Evolutionary conservation across 2,797 vertebrate genomes (phyloP).

Genomic region (Sebastes baramenuke): DNA sequence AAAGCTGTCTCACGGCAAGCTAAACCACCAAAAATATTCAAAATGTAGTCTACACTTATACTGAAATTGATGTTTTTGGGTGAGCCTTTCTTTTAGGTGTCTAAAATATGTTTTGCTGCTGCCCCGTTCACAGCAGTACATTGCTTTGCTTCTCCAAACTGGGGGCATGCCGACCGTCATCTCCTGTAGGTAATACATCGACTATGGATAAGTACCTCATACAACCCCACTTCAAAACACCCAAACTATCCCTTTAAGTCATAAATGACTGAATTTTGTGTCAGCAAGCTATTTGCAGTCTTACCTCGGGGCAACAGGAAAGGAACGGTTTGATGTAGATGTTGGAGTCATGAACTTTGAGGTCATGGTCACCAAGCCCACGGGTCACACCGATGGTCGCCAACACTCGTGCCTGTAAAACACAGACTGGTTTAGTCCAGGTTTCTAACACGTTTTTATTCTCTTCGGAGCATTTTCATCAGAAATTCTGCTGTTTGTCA

Average conservation of each 20-base stretch:
- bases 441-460: background rate
- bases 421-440: background rate
- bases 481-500: background rate
- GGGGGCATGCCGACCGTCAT: background rate
- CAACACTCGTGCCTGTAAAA: slow-evolving; percentile 92
- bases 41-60: no score
- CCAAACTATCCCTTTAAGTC: background rate
- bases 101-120: background rate
- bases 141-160: background rate
- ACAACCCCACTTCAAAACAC: background rate
- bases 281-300: background rate
- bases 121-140: background rate
- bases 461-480: background rate
- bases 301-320: slow-evolving; percentile 95
- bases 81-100: background rate
- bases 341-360: slow-evolving; percentile 98
- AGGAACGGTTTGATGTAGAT: slow-evolving; percentile 99
- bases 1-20: background rate
- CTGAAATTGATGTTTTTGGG: no score
- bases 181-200: no score
- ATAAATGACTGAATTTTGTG: background rate
- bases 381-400: slow-evolving; percentile 98
- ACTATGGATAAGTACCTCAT: background rate
- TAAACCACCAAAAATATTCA: background rate
- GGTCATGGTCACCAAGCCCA: slow-evolving; percentile 96